These are phyloP conservation scores for Callocephalon fimbriatum DNA, from an alignment of 2,113 vertebrate species.

Conservation along the genomic window DNA sequence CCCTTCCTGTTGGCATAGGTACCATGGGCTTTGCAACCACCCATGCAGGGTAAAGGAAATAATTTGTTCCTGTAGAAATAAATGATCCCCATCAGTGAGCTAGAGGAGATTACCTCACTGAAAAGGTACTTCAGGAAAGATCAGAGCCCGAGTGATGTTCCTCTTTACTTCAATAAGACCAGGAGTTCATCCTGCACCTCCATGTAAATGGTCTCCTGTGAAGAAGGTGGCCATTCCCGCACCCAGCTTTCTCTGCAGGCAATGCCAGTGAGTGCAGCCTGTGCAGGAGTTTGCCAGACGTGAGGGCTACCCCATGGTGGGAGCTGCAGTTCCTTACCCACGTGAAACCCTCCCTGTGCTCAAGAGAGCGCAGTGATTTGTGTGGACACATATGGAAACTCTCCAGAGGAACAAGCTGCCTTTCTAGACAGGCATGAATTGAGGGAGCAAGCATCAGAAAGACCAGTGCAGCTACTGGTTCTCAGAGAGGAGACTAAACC, in stretches of 20 bases:
- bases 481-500: background rate
- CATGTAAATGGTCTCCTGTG: background rate
- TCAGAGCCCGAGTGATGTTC: background rate
- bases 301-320: background rate
- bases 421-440: background rate
- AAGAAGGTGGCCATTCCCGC: background rate
- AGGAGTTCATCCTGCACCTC: background rate
- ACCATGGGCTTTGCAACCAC: background rate
- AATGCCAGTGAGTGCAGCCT: background rate
- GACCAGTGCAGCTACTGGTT: background rate
- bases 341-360: background rate
- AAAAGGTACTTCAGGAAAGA: background rate
- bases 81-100: background rate
- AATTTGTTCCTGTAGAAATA: background rate
- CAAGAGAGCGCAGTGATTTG: background rate
- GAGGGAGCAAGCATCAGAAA: background rate
- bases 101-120: background rate
- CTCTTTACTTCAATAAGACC: background rate
- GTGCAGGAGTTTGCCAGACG: background rate
- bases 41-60: background rate
- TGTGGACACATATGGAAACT: accelerated
- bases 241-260: background rate
- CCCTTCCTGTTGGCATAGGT: accelerated
- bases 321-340: background rate
- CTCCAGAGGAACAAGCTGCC: background rate